Base-by-base conservation (phyloP, 1,140 invertebrate species). In the Phenacoccus solenopsis region DNA sequence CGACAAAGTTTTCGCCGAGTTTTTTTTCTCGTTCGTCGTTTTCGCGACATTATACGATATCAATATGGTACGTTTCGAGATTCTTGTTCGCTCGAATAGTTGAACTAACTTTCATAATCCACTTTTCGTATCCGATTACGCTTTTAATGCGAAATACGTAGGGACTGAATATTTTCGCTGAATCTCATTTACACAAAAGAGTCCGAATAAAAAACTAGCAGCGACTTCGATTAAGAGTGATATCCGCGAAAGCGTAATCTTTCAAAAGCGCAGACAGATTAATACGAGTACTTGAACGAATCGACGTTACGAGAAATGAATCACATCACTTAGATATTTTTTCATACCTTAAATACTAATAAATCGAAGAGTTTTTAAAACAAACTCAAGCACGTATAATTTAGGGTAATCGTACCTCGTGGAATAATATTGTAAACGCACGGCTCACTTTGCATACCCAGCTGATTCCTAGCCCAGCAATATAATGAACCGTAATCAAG, bases 371-470 rank as follows among this genome's bases (percentile, higher is more conserved):
- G n/a, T n/a, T n/a, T n/a, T n/a, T n/a, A n/a, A n/a, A n/a, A n/a
- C n/a, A n/a, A n/a, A n/a, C n/a, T n/a, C n/a, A n/a, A n/a, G n/a
- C n/a, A 49, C 38, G 13, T 49, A 49, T 49, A 49, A 49, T 49
- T 49, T 32, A 32, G n/a, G n/a, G n/a, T n/a, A n/a, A n/a, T 32
- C 13, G 20, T 72, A 81, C 80, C 82, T 70, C 82, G 82, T 49
- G 83, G 82, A 57, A 85, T 81, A 22, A 86, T 79, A 70, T 84
- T 82, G 74, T 82, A 84, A 16, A 81, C 77, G 75, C 84, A 86
- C 4, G 83, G 81, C 27, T 79, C 77, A 30, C 77, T 73, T 74
- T 85, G 84, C 28, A 76, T 76, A n/a, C 83, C 83, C 7, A 84
- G 78, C 59, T 78, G 78, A 74, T 85, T 85, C 32, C 76, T 76